Percentiles rank a stretch among this genome's conserved stretches.
phyloP scores from a whole-genome alignment of 2,797 vertebrate genomes.

The Xenentodon cancila region DNA sequence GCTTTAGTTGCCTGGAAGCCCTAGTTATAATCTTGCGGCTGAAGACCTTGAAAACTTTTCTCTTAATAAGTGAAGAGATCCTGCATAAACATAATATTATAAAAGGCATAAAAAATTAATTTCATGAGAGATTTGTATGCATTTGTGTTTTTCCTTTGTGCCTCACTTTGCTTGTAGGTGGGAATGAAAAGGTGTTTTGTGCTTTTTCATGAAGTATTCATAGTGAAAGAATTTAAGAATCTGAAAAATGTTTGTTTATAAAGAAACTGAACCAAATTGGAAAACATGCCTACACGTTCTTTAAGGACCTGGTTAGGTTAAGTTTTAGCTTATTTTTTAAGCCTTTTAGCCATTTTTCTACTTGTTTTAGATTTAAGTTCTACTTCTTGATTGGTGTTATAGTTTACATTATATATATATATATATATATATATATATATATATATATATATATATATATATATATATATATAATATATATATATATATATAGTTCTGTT shows the following conservation, averaged over 20 bases:
- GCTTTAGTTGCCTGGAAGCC: conserved; percentile 15
- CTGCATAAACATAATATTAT: conserved; percentile 9
- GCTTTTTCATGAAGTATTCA: conserved; percentile 3
- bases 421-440: conserved; percentile 5
- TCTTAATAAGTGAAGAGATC: conserved; percentile 16
- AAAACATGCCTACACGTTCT: conserved; percentile 6
- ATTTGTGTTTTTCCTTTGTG: conserved; percentile 14
- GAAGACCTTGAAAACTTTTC: conserved; percentile 32
- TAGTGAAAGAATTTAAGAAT: conserved; percentile 17
- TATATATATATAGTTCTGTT: conserved; percentile 6
- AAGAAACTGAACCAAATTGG: conserved; percentile 9
- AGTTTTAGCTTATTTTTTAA: not conserved
- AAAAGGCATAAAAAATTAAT: not conserved
- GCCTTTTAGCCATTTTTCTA: not conserved
- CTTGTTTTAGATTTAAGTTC: not conserved
- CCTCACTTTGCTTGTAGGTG: conserved; percentile 2
- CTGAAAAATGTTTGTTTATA: conserved; percentile 7
- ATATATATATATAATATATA: conserved; percentile 2
- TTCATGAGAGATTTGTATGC: conserved; percentile 5
- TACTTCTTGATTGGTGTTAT: not conserved
- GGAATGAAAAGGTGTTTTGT: conserved; percentile 7
- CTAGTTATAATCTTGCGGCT: conserved; percentile 19
- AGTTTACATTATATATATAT: not conserved
- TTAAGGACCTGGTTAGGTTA: not conserved
- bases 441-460: conserved; percentile 1